phyloP scores from a whole-genome alignment of 2,113 vertebrate genomes.

The Menidia beryllina region DNA sequence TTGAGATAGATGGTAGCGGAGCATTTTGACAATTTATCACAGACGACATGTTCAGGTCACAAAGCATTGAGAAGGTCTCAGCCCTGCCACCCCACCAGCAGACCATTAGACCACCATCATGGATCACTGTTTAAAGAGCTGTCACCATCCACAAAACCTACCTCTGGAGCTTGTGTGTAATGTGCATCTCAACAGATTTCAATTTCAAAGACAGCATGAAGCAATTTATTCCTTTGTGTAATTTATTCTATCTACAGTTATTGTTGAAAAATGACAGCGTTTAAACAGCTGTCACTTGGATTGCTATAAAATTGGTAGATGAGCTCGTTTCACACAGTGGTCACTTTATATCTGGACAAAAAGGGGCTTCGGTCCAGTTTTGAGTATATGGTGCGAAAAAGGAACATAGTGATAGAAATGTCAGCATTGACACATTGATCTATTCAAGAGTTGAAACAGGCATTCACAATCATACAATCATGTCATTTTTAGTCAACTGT shows the following conservation, averaged over 20 bases:
- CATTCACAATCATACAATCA: not conserved
- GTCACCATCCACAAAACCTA: not conserved
- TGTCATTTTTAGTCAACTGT: not conserved
- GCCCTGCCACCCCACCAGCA: slow-evolving; percentile 10
- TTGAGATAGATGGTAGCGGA: slow-evolving; percentile 44
- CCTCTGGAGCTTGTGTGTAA: not conserved
- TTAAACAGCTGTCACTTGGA: not conserved
- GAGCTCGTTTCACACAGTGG: not conserved
- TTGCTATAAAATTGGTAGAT: not conserved
- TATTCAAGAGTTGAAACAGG: not conserved
- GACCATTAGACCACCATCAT: slow-evolving; percentile 44
- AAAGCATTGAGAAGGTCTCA: slow-evolving; percentile 38
- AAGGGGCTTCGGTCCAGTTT: not conserved
- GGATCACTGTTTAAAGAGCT: slow-evolving; percentile 38
- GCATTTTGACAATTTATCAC: slow-evolving; percentile 57
- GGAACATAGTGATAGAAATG: not conserved
- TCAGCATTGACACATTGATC: not conserved
- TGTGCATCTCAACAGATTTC: not conserved
- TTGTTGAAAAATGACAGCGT: not conserved
- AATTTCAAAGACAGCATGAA: not conserved
- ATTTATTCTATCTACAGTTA: not conserved
- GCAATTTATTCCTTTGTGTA: not conserved
- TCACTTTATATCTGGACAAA: not conserved
- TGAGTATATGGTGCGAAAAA: not conserved
- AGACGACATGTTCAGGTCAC: slow-evolving; percentile 56